These are phyloP conservation scores for Heliconius cydno DNA, from an alignment of 2,888 invertebrate species.

Conservation along the genomic window DNA sequence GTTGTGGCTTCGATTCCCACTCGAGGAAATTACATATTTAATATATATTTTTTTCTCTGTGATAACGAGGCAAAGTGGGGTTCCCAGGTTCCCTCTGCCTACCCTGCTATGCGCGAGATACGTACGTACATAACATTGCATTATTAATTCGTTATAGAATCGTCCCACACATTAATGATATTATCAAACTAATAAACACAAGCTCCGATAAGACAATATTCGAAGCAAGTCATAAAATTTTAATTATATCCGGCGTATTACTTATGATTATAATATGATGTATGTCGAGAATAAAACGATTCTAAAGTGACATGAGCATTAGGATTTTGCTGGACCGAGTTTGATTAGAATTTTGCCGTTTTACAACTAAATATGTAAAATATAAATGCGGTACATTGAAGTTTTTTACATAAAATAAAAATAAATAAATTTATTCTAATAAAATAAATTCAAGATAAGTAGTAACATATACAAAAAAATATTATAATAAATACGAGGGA, in stretches of 20 bases:
- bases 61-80: no score
- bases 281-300: constrained; percentile 17
- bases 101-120: no score
- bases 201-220: constrained; percentile 25
- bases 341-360: background rate
- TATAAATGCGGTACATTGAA: no score
- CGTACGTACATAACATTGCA: background rate
- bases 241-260: constrained; percentile 25
- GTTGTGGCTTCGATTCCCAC: no score
- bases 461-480: background rate
- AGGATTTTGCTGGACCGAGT: background rate
- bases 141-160: constrained; percentile 15
- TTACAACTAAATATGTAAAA: background rate
- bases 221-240: constrained; percentile 25
- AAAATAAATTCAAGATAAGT: no score
- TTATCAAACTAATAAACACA: constrained; percentile 30
- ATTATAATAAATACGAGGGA: background rate
- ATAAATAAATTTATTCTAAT: no score
- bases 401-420: no score
- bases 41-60: no score
- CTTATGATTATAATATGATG: background rate
- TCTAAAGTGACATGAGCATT: background rate
- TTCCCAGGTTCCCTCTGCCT: no score
- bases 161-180: constrained; percentile 23
- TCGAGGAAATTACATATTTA: no score